phyloP scores from a whole-genome alignment of 2,888 invertebrate genomes.

The Lasioglossum morio region DNA sequence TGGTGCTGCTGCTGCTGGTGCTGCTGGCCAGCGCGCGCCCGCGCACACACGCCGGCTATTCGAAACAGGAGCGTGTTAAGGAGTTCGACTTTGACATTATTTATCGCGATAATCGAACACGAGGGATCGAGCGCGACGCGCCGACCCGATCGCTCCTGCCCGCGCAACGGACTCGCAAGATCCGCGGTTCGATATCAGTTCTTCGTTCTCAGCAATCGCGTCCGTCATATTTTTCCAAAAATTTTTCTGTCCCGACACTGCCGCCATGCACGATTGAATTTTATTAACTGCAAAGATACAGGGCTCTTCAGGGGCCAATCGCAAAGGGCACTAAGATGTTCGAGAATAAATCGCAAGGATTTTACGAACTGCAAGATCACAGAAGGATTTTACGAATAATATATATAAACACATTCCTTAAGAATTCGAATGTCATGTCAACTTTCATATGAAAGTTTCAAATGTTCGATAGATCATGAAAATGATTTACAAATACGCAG shows the following conservation, averaged over 20 bases:
- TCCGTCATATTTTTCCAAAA: neutral
- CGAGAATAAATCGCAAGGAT: neutral
- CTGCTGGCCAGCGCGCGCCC: constrained; percentile 21
- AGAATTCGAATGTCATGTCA: no score
- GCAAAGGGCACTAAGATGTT: neutral
- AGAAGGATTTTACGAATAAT: neutral
- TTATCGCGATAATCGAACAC: constrained; percentile 40
- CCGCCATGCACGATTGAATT: no score
- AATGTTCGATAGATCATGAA: neutral
- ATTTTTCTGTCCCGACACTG: no score
- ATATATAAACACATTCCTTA: no score
- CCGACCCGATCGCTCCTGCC: neutral
- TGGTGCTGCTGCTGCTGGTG: neutral
- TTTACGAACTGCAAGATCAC: no score
- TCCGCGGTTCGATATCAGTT: neutral
- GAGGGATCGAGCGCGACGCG: neutral
- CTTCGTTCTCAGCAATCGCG: neutral
- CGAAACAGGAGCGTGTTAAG: constrained; percentile 69
- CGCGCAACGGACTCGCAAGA: neutral
- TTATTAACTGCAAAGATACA: neutral
- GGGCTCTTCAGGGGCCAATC: neutral
- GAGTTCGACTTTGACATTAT: constrained; percentile 56
- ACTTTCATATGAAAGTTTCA: neutral
- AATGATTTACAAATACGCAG: neutral
- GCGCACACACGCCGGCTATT: constrained; percentile 24